Evolutionary conservation across 1,140 invertebrate species (phyloP), one percentile per base, ranked within the genome.

Genomic region (Drosophila takahashii): DNA sequence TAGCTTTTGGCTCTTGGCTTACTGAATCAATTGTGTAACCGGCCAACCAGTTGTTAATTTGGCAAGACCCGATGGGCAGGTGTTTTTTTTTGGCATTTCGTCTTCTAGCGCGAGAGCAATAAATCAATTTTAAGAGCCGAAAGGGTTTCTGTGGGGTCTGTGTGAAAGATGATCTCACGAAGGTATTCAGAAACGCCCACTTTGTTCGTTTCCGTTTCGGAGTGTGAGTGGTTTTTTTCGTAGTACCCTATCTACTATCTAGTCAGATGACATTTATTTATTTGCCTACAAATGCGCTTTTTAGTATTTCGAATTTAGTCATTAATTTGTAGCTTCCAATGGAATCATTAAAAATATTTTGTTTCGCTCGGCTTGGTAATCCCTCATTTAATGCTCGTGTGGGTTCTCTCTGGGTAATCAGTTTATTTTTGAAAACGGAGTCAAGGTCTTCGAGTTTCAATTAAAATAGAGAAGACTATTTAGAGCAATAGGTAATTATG

Each of bases 11-110:
- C 27, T 18, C 18, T 9, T 9, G 6, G 7, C 8, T 9, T 32
- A 32, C 29, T 32, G 36, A 10, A 16, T 52, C 42, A 60, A 79
- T 86, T 83, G 79, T 79, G 75, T 81, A 86, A 86, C 56, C 76
- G 76, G 65, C 77, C 81, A 85, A 77, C 81, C 47, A 78, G 67
- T 85, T 85, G 81, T 85, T 81, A 77, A 85, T 86, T 85, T 79
- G 81, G 64, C 77, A 85, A 77, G 39, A 61, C 26, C 34, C 34
- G 36, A 66, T 10, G 16, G 47, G 41, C 78, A 77, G 79, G 72
- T 81, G 79, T 66, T 42, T 16, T 16, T 15, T 50, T 60, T 77
- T 37, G 57, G 57, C 73, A 72, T 59, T 74, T 59, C 45, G 16
- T 56, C 60, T 53, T 59, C 47, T 36, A 47, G 36, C 16, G 39